Base-by-base conservation (phyloP, 1,140 invertebrate species). In the Epicauta chinensis region DNA sequence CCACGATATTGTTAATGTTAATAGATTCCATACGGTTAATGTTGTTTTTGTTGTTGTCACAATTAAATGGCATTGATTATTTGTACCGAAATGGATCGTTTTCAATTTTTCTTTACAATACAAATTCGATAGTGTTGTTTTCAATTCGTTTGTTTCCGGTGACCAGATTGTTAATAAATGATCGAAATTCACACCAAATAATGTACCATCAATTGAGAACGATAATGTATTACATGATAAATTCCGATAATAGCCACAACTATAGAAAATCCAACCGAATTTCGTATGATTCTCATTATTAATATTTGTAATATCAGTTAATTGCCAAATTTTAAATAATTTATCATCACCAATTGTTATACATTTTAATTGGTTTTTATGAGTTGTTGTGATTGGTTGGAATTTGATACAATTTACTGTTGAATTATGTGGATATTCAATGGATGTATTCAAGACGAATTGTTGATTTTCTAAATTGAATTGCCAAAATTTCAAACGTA, bases 401-500 rank as follows among this genome's bases (percentile, higher is more conserved):
- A 90, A 87, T 55, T 71, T 63, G 16, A 91, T 66, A 31, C 69
- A 68, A 55, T 76, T 77, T 0, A 91, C 67, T 11, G 72, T 71
- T 36, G 74, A 68, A 41, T 84, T 75, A 69, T 92, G 89, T 4
- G 88, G 86, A 56, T 78, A 69, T 58, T 89, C 81, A 14, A 90
- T 77, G 6, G 75, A 81, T 3, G 87, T 89, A 63, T 88, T 89
- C 7, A 91, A 71, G 36, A 63, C 57, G 69, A 80, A 91, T 23
- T 23, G 23, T 23, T 23, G 23, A 5, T 23, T 23, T 23, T 13
- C 84, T 89, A 64, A 34, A 34, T 82, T 69, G 62, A 79, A 91
- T 40, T 76, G 62, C 89, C 89, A 93, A 69, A 91, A 91, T 65
- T 92, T 93, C 0, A 93, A 68, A 32, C 81, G 70, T 1, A 84